These are phyloP conservation scores for Brevimyrus niger DNA, from an alignment of 2,113 vertebrate genomes.

Conservation along the genomic window DNA sequence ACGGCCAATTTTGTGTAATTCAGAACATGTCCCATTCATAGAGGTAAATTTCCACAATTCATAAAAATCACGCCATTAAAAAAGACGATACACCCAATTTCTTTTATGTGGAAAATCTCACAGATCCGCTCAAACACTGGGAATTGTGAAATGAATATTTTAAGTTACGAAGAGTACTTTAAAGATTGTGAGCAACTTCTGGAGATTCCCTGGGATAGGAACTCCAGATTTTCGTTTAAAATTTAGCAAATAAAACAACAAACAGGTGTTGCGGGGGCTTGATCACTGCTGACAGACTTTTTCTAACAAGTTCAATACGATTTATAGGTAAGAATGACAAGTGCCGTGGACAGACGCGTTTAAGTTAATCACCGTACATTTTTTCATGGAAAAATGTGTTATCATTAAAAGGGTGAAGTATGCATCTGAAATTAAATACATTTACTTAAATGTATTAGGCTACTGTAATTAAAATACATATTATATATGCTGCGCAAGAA, in stretches of 20 bases:
- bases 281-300: neutral
- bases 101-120: neutral
- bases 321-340: neutral
- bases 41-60: neutral
- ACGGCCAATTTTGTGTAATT: neutral
- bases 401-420: neutral
- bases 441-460: neutral
- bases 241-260: neutral
- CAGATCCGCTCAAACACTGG: neutral
- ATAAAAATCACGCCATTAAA: neutral
- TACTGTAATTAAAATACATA: neutral
- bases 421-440: neutral
- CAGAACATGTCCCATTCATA: neutral
- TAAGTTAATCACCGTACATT: neutral
- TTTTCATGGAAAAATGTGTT: neutral
- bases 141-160: neutral
- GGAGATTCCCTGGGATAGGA: neutral
- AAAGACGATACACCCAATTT: neutral
- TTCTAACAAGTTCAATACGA: neutral
- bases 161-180: neutral
- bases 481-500: neutral
- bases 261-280: neutral
- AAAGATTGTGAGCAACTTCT: neutral
- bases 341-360: neutral
- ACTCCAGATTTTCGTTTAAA: neutral